Base-by-base conservation (phyloP, 2,888 invertebrate genomes). In the Tipula lateralis region DNA sequence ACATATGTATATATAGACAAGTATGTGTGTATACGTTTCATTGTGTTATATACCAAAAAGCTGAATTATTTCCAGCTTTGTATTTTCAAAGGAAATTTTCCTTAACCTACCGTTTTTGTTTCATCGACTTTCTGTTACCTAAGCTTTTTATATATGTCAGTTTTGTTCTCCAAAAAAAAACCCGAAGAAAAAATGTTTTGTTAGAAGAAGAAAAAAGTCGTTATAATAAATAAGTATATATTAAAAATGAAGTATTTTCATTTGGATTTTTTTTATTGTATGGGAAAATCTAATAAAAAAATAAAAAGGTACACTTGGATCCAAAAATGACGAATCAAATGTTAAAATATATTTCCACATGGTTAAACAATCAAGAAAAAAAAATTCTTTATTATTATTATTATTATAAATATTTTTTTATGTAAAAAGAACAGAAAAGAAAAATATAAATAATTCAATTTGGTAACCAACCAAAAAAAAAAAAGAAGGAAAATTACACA, bases 61-160 rank as follows among this genome's bases (percentile, higher is more conserved):
- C n/a, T n/a, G 7, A 50, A 50, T 50, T 66, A 66, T 66, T 24
- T 66, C 66, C 7, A 24, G 24, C 66, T 19, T 24, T 50, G 5
- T 16, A 12, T 16, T 50, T 16, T 66, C 66, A 66, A 66, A 24
- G 24, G 66, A 3, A 66, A 24, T 66, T 19, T 66, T 24, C n/a
- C 66, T 66, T 66, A 66, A 66, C 9, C 24, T 66, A 24, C 24
- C 2, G 19, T 66, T 66, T 66, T 66, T 66, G 66, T 66, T 66
- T 66, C 66, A 66, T 66, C 66, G 66, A 66, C 66, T 66, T 66
- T 66, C 24, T 66, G 66, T 66, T 66, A 66, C 66, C 66, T 66
- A 66, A 66, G 66, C 66, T 66, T 66, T 66, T 66, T 66, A 24
- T 66, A 9, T 24, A 3, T 16, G 16, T 66, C 1, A 24, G 7